Evolutionary conservation across 2,888 invertebrate genomes (phyloP), one percentile per base, ranked within the genome.

Genomic region (Sesia apiformis): DNA sequence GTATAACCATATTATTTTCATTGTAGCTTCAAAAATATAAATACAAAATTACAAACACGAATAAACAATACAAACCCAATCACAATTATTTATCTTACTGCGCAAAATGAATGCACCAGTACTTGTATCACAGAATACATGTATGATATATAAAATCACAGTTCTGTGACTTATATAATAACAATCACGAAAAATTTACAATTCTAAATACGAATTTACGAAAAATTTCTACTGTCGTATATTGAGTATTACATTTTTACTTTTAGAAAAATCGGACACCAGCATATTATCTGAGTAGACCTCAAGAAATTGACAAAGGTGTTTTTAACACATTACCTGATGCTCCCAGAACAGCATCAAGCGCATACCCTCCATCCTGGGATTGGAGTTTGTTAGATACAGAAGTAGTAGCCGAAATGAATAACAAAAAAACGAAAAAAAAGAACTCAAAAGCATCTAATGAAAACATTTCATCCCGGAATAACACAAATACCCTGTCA

Each of bases 201-300:
- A 23, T n/a, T n/a, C n/a, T n/a, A n/a, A n/a, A n/a, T n/a, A n/a
- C n/a, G n/a, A n/a, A n/a, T n/a, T n/a, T n/a, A n/a, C n/a, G n/a
- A n/a, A n/a, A n/a, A n/a, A n/a, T 23, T 23, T 23, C 23, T 1
- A 23, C 23, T 23, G 2, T 23, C 23, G 23, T 23, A 23, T 23
- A 23, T 23, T 23, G 23, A 23, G 1, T 23, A 23, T 23, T 23
- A 23, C 1, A 1, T 49, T 59, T 64, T 61, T 53, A 57, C 23
- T 88, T 90, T 58, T 87, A 97, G 96, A 95, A 93, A 92, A 94
- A 95, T 80, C 95, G 94, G 88, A 93, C 94, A 3, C 93, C 97
- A 2, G 93, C 92, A 5, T 95, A 94, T 78, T 97, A 97, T 76
- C 92, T 93, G 71, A 95, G 92, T 63, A 92, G 94, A 67, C 91